These are phyloP conservation scores for Cynoglossus semilaevis DNA, from an alignment of 2,113 vertebrate species.

Conservation along the genomic window DNA sequence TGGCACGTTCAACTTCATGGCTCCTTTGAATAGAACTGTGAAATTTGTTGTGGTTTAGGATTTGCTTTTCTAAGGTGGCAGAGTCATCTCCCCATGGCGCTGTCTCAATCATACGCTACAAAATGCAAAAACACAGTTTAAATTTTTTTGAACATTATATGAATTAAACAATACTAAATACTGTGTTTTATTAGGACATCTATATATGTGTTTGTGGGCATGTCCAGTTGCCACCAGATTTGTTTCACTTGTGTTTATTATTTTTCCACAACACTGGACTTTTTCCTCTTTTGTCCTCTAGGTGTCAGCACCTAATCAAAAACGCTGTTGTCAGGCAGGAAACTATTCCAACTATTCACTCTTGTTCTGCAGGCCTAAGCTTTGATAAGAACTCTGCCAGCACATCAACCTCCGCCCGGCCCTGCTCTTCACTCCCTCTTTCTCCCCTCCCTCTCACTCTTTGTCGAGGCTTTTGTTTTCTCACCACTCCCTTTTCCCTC, in stretches of 20 bases:
- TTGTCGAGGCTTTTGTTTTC: constrained; percentile 54
- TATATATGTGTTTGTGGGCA: too few relatives aligned
- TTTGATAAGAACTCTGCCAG: constrained; percentile 60
- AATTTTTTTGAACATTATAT: too few relatives aligned
- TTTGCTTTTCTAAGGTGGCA: constrained; percentile 83
- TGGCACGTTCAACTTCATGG: constrained; percentile 81
- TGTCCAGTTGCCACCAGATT: too few relatives aligned
- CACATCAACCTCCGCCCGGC: constrained; percentile 29
- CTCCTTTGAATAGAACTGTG: constrained; percentile 87
- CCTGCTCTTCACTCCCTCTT: constrained; percentile 4
- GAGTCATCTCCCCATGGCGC: constrained; percentile 87
- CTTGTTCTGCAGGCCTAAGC: constrained; percentile 35
- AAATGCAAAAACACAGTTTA: constrained; percentile 12
- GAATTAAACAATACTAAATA: too few relatives aligned
- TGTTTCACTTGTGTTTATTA: too few relatives aligned
- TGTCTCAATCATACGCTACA: constrained; percentile 85
- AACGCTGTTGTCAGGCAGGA: constrained; percentile 18
- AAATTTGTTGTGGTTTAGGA: constrained; percentile 79
- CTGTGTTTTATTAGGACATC: too few relatives aligned
- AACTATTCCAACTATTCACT: constrained; percentile 67
- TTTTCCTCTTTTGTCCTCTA: constrained; percentile 44
- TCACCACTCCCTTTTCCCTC: constrained; percentile 52
- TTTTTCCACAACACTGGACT: too few relatives aligned
- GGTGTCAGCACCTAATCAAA: constrained; percentile 57
- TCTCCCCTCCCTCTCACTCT: constrained; percentile 3